Percentiles rank a stretch among this genome's conserved stretches.
Conservation (phyloP, 2,797 vertebrate species). For the Hydrophis major region DNA sequence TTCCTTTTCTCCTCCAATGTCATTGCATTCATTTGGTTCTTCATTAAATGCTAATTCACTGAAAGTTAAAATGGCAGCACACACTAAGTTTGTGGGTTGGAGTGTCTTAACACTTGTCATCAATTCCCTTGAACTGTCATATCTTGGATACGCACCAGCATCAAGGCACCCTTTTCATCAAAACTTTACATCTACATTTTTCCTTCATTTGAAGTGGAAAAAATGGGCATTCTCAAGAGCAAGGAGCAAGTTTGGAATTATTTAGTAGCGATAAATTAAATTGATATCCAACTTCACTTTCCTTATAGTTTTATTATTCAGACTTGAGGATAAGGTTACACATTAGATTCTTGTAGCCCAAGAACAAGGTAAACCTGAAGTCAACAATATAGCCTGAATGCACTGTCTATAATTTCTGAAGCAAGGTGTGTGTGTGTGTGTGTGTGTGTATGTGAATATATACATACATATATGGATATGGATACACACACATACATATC, state of each 20-base stretch:
- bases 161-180: not conserved
- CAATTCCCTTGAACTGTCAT: not conserved
- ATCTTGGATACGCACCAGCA: not conserved
- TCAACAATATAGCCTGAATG: not conserved
- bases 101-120: not conserved
- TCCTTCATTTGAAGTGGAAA: not conserved
- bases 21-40: accelerated
- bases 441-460: not conserved
- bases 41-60: constrained; percentile 16
- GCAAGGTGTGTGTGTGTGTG: constrained; percentile 9
- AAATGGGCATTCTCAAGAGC: not conserved
- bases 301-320: not conserved
- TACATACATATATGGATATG: not conserved
- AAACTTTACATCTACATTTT: not conserved
- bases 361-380: not conserved
- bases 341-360: too few species aligned
- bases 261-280: not conserved
- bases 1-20: not conserved
- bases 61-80: not conserved
- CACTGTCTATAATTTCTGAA: not conserved
- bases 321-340: not conserved
- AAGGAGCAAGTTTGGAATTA: not conserved
- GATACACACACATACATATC: too few species aligned
- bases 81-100: not conserved
- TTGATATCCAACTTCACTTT: not conserved